Percentiles rank a stretch among this genome's conserved stretches.
Conservation (phyloP, 1,140 invertebrate species). For the Aphelinus atriplicis region DNA sequence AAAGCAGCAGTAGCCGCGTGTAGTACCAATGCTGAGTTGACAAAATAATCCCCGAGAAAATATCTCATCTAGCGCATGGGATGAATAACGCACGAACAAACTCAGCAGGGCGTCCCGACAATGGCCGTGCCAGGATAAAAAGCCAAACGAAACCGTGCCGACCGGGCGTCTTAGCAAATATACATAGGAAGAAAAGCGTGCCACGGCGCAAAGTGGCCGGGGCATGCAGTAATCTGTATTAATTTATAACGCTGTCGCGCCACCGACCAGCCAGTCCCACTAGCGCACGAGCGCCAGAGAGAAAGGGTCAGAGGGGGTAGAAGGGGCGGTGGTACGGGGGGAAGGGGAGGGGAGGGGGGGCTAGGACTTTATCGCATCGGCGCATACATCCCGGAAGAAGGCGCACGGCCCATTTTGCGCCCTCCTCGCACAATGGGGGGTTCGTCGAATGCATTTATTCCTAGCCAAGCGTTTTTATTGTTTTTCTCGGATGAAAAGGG, state of each 20-base stretch:
- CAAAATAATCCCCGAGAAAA: too few species aligned
- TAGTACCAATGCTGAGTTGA: too few species aligned
- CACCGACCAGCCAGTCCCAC: not conserved
- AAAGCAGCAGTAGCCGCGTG: too few species aligned
- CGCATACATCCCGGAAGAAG: constrained; percentile 40
- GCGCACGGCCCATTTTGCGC: constrained; percentile 37
- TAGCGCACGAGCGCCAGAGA: not conserved
- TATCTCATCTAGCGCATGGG: too few species aligned
- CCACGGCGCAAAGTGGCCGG: not conserved
- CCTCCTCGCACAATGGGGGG: constrained; percentile 42
- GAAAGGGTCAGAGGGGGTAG: not conserved
- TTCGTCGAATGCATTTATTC: constrained; percentile 48
- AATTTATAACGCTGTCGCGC: constrained; percentile 40
- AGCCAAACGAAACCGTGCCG: too few species aligned
- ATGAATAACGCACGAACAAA: not conserved
- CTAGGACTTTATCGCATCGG: constrained; percentile 43
- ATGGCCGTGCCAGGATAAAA: too few species aligned
- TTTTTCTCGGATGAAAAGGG: constrained; percentile 32
- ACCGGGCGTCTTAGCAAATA: too few species aligned
- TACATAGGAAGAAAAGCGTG: too few species aligned
- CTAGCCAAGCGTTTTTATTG: constrained; percentile 46
- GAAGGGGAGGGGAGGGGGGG: not conserved
- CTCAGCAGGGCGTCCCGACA: not conserved
- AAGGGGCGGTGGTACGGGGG: not conserved
- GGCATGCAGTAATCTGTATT: constrained; percentile 39